Percentiles rank a stretch among this genome's conserved stretches.
Conservation (phyloP, 2,888 invertebrate genomes). For the Scaptomyza cyrtandrae region DNA sequence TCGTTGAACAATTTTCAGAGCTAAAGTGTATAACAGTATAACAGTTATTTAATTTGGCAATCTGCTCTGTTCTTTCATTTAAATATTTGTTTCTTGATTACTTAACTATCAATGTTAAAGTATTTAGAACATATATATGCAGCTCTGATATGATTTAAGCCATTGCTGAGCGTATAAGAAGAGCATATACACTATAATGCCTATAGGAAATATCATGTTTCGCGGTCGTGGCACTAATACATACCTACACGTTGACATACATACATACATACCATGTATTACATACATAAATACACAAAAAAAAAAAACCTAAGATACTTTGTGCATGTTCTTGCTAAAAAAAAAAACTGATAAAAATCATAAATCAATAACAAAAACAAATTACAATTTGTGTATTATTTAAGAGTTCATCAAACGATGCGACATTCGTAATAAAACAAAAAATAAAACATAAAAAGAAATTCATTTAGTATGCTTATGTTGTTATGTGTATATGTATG, state of each 20-base stretch:
- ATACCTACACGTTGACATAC: background rate
- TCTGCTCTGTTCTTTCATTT: background rate
- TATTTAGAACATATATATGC: background rate
- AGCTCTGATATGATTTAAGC: background rate
- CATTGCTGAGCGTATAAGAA: background rate
- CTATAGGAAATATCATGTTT: background rate
- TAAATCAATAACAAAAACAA: constrained; percentile 23
- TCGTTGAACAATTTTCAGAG: constrained; percentile 9
- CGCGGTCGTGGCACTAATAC: background rate
- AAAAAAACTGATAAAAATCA: constrained; percentile 8
- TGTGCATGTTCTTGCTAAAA: constrained; percentile 5
- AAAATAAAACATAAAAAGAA: constrained; percentile 32
- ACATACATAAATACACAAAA: background rate
- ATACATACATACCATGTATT: background rate
- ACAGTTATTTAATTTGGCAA: too few relatives aligned
- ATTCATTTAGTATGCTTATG: constrained; percentile 37
- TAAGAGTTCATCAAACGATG: constrained; percentile 54
- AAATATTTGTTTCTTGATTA: background rate
- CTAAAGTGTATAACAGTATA: constrained; percentile 1
- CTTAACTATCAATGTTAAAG: background rate
- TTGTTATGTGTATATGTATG: background rate
- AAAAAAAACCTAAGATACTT: background rate
- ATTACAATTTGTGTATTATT: constrained; percentile 49
- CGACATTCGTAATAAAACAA: constrained; percentile 53
- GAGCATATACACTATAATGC: background rate